phyloP scores from a whole-genome alignment of 2,797 vertebrate species.

The Pempheris klunzingeri region DNA sequence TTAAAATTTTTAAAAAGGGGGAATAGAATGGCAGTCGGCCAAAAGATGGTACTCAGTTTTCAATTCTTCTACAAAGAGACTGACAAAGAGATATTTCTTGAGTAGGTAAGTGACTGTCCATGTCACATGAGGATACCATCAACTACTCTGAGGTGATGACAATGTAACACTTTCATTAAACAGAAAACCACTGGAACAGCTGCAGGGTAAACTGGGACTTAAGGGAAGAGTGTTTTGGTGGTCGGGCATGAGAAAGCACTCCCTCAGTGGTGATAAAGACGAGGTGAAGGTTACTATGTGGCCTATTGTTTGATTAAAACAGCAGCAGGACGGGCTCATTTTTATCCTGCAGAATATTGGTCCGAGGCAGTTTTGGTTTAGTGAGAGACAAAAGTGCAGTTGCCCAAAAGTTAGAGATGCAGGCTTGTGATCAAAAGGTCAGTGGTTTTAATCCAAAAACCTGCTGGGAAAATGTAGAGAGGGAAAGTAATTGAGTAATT shows the following conservation, averaged over 20 bases:
- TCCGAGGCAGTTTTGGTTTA: constrained; percentile 24
- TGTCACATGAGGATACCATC: constrained; percentile 51
- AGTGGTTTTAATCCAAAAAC: constrained; percentile 55
- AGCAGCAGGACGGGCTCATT: constrained; percentile 25
- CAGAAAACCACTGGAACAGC: constrained; percentile 58
- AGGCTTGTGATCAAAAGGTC: constrained; percentile 52
- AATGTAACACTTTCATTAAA: constrained; percentile 67
- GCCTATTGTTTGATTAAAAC: constrained; percentile 67
- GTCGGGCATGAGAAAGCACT: constrained; percentile 36
- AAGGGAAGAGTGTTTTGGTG: constrained; percentile 53
- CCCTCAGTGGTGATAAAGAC: constrained; percentile 53
- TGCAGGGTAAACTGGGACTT: constrained; percentile 52
- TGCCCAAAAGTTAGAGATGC: constrained; percentile 31
- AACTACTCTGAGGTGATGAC: constrained; percentile 70
- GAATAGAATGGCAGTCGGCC: constrained; percentile 30
- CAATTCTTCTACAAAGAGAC: constrained; percentile 52
- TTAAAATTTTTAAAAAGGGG: constrained; percentile 40
- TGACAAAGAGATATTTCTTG: constrained; percentile 51
- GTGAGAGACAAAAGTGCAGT: constrained; percentile 19
- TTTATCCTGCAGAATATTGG: constrained; percentile 43
- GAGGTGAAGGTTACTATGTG: constrained; percentile 54
- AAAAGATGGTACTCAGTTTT: constrained; percentile 33
- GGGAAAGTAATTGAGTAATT: constrained; percentile 42
- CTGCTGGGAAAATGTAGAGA: constrained; percentile 23
- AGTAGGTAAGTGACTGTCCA: constrained; percentile 33